phyloP scores from a whole-genome alignment of 2,113 vertebrate genomes.

The Bolborhynchus lineola region DNA sequence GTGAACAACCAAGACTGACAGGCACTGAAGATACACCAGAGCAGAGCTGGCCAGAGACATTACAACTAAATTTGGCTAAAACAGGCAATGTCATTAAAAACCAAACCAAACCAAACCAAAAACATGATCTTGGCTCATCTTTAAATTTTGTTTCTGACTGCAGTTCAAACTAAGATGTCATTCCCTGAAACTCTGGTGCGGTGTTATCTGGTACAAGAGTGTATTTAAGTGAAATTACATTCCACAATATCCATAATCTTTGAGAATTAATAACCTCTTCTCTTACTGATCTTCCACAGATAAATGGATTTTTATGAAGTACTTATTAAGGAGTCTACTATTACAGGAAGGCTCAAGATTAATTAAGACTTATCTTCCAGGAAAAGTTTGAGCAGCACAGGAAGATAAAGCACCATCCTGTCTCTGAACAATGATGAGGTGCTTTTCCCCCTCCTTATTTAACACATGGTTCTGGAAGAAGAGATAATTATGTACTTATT shows the following conservation, averaged over 20 bases:
- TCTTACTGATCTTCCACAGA: background rate
- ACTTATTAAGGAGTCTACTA: background rate
- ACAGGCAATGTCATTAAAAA: background rate
- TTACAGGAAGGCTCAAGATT: background rate
- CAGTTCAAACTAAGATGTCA: background rate
- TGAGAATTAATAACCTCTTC: background rate
- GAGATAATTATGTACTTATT: background rate
- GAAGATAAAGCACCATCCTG: background rate
- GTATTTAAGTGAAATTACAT: background rate
- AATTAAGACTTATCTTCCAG: background rate
- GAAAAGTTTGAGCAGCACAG: background rate
- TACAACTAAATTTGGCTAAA: background rate
- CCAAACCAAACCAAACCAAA: background rate
- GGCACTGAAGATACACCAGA: background rate
- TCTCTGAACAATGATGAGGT: background rate
- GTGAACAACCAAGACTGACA: background rate
- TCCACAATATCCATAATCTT: background rate
- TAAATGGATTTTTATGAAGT: background rate
- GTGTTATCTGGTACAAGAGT: background rate
- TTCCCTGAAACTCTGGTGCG: background rate
- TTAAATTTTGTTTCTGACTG: background rate
- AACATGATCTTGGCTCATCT: background rate
- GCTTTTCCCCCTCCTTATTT: background rate
- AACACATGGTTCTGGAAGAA: background rate
- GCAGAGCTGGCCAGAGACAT: background rate